Evolutionary conservation across 2,888 invertebrate species (phyloP), one percentile per base, ranked within the genome.

Genomic region (Helobdella robusta): DNA sequence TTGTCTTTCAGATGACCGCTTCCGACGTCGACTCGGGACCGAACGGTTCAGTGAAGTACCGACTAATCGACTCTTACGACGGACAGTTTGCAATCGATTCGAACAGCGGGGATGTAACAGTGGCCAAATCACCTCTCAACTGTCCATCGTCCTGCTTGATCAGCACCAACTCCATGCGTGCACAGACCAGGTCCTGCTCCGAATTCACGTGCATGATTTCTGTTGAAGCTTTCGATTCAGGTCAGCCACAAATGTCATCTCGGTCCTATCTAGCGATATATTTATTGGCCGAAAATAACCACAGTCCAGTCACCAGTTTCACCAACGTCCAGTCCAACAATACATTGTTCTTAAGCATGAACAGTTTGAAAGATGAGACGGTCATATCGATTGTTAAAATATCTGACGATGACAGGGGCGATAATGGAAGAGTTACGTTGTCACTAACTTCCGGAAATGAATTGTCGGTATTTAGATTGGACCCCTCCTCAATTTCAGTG

Each of bases 171-270:
- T 18, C 46, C n/a, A 32, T n/a, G 18, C 28, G 28, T n/a, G 18
- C 48, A 2, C 30, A 20, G 32, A 36, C 46, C 2, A 6, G n/a
- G 3, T 3, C 28, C 4, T 71, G 70, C 50, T 68, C 68, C 36
- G 88, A 90, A 59, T 91, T 91, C 82, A 91, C 89, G 75, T 95
- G 95, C 80, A 91, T 94, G 56, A 87, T 95, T 74, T 92, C 91
- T 0, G 89, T 95, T 4, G 90, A 89, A 76, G 94, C 94, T 0
- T 84, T 89, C 70, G 94, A 95, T 81, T 89, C 91, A 76, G 94
- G 94, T 2, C 86, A 87, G 35, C 92, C 93, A 0, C 82, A 89
- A 59, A 66, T 68, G 1, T 89, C 91, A 79, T 87, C 88, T 70
- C 68, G 75, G 30, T 75, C 76, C n/a, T 75, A 74, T 68, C 69